Conservation (phyloP, 2,797 vertebrate genomes). For the Crypturellus tataupa region DNA sequence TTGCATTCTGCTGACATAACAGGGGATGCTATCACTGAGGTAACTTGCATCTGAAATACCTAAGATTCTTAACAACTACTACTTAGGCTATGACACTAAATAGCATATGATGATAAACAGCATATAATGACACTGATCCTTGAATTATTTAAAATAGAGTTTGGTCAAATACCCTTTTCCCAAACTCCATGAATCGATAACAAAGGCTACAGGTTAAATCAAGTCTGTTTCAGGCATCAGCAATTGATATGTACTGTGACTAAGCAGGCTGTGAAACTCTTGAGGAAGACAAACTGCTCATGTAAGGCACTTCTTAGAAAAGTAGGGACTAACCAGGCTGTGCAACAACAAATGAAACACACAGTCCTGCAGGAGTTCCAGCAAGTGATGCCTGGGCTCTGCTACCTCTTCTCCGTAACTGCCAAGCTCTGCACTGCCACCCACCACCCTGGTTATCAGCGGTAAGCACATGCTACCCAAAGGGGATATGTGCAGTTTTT, state of each 20-base stretch:
- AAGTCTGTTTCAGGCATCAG: neutral
- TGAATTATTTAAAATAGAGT: neutral
- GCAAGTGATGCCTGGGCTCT: rapidly evolving
- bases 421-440: rapidly evolving
- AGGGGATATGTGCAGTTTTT: rapidly evolving
- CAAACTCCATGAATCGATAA: neutral
- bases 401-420: rapidly evolving
- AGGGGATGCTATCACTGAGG: neutral
- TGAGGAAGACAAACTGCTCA: too few relatives aligned
- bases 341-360: neutral
- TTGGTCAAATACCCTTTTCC: neutral
- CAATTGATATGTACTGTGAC: neutral
- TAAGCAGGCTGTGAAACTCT: neutral
- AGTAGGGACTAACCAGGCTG: rapidly evolving
- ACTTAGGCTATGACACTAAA: neutral
- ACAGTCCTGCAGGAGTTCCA: rapidly evolving
- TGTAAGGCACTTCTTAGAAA: rapidly evolving
- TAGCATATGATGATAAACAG: rapidly evolving
- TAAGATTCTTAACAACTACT: neutral
- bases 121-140: too few relatives aligned
- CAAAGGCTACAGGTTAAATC: neutral
- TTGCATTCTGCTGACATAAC: neutral
- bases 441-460: rapidly evolving
- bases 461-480: rapidly evolving
- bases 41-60: neutral